These are phyloP conservation scores for Tipula vernalis DNA, from an alignment of 2,888 invertebrate species.

Conservation along the genomic window DNA sequence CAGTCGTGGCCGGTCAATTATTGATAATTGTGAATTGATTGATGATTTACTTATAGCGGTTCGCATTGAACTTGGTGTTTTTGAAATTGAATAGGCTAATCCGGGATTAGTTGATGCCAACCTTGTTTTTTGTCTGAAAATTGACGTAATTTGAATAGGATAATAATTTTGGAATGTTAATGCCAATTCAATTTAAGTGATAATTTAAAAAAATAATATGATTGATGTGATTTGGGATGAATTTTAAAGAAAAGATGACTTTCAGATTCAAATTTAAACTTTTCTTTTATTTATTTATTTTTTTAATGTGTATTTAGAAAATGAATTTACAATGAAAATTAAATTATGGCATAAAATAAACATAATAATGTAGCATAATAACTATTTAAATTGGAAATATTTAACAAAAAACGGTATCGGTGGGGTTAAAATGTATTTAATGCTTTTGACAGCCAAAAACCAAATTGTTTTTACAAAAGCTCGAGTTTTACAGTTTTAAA, in stretches of 20 bases:
- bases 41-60: constrained; percentile 20
- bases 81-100: constrained; percentile 31
- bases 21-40: neutral
- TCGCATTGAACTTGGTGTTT: constrained; percentile 24
- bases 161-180: neutral
- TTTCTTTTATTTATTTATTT: neutral
- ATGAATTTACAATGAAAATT: neutral
- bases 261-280: neutral
- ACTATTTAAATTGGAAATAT: neutral
- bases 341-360: neutral
- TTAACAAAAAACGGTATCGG: neutral
- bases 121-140: neutral
- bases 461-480: too few species aligned
- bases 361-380: neutral
- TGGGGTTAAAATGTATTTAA: neutral
- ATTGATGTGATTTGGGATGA: neutral
- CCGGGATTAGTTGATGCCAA: constrained; percentile 28
- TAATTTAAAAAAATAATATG: neutral
- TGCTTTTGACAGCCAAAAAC: neutral
- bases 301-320: neutral
- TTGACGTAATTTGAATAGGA: neutral
- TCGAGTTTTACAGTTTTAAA: too few species aligned
- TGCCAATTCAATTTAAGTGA: neutral
- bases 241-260: neutral
- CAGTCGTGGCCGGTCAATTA: neutral